phyloP scores from a whole-genome alignment of 2,797 vertebrate species.

The Eospalax fontanierii region DNA sequence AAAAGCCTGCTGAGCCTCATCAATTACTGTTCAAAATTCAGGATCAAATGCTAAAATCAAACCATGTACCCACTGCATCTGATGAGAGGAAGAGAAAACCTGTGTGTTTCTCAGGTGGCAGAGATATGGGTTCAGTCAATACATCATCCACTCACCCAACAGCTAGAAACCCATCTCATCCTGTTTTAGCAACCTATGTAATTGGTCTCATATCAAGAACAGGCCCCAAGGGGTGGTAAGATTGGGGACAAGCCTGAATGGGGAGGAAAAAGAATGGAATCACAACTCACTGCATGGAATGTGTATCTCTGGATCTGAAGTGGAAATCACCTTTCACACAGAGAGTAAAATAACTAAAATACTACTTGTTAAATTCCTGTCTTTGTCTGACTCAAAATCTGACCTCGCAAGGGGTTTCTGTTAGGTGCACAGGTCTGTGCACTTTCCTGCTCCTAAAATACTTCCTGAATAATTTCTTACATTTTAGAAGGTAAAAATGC shows the following conservation, averaged over 20 bases:
- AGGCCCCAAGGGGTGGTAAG: background rate
- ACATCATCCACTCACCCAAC: background rate
- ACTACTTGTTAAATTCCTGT: background rate
- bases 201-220: background rate
- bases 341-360: background rate
- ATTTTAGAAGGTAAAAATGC: background rate
- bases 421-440: background rate
- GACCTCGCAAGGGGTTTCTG: background rate
- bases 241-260: too few species aligned
- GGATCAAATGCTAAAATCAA: constrained; percentile 23
- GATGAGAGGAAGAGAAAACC: background rate
- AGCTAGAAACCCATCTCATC: background rate
- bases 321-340: background rate
- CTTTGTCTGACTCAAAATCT: background rate
- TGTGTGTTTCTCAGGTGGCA: background rate
- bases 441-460: background rate
- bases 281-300: background rate
- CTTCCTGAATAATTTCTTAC: background rate
- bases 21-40: background rate
- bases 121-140: background rate
- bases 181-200: background rate
- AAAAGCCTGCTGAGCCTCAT: background rate
- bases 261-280: background rate
- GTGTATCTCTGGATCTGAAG: background rate
- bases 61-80: background rate